Evolutionary conservation across 35 echinoderm and acorn worm species (phyloP).

Genomic region (Holothuria glaberrima): DNA sequence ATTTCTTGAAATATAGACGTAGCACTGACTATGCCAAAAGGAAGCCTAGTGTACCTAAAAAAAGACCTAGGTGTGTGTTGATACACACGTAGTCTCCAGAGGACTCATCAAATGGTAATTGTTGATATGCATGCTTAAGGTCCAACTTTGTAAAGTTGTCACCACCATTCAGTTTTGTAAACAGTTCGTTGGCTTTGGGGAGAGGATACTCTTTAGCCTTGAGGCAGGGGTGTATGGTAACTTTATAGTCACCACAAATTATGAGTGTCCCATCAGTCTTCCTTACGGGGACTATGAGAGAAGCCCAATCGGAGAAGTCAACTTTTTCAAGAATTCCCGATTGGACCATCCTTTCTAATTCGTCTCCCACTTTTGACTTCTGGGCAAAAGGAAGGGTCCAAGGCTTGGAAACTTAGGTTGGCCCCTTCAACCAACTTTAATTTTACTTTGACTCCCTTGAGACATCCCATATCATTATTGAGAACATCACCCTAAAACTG

Average conservation of each 20-base stretch:
- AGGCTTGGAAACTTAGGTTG: too few relatives aligned
- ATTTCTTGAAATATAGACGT: too few relatives aligned
- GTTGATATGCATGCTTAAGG: constrained; percentile 23
- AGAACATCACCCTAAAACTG: background rate
- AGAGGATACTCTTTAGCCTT: constrained; percentile 1
- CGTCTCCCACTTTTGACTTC: too few relatives aligned
- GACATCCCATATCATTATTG: background rate
- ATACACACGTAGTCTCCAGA: background rate
- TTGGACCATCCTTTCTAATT: too few relatives aligned
- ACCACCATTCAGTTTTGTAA: constrained; percentile 23
- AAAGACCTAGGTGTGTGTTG: constrained; percentile 35
- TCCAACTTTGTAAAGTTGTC: constrained; percentile 38
- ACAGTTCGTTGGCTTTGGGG: background rate
- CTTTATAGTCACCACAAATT: constrained; percentile 36
- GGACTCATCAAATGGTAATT: background rate
- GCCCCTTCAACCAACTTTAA: too few relatives aligned
- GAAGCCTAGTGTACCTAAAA: too few relatives aligned
- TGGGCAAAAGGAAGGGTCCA: too few relatives aligned
- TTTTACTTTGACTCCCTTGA: background rate
- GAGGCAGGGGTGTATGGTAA: background rate
- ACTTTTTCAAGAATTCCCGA: too few relatives aligned
- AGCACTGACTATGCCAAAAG: too few relatives aligned
- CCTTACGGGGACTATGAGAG: too few relatives aligned
- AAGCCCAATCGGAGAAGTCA: too few relatives aligned
- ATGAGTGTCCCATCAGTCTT: too few relatives aligned